Evolutionary conservation across 1,140 invertebrate genomes (phyloP), one percentile per base, ranked within the genome.

Genomic region (Diachasmimorpha longicaudata): DNA sequence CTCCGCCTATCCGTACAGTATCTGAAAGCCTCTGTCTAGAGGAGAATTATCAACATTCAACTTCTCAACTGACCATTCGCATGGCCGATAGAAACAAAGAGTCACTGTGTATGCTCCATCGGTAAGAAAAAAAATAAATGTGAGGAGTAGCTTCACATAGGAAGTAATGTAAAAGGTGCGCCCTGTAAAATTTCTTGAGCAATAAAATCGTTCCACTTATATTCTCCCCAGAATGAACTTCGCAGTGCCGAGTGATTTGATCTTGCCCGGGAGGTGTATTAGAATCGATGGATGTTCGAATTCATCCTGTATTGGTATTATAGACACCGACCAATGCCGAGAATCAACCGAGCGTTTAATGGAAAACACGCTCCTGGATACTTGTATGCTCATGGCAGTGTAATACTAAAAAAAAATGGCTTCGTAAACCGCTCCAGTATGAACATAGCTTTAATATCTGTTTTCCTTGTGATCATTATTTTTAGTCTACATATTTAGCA

Each of bases 311-410:
- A 63, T 63, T 63, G 58, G 46, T 58, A 25, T 31, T 48, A 31
- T 21, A 71, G 70, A 55, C 23, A n/a, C 21, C 68, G 23, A 16
- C 36, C 19, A 31, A 72, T 55, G 44, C 23, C 21, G 44, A 72
- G 36, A 52, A 36, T 31, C 48, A 72, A 72, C 52, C 46, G 70
- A 72, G 70, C 70, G 70, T 72, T 58, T 72, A 72, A 72, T 72
- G 70, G 52, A 72, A 72, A 72, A 72, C 70, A 72, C 46, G 44
- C 25, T 72, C 31, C 21, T 55, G 67, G 31, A 69, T 37, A 19
- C 39, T 37, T 69, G n/a, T 44, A 39, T 69, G 67, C 31, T 37
- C 39, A 19, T 19, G 10, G 42, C 6, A 55, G 14, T 13, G n/a
- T 39, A 3, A 25, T 23, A 31, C 16, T 71, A 21, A n/a, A 25